These are phyloP conservation scores for Oxyruncus cristatus DNA, from an alignment of 2,113 vertebrate genomes.

Conservation along the genomic window DNA sequence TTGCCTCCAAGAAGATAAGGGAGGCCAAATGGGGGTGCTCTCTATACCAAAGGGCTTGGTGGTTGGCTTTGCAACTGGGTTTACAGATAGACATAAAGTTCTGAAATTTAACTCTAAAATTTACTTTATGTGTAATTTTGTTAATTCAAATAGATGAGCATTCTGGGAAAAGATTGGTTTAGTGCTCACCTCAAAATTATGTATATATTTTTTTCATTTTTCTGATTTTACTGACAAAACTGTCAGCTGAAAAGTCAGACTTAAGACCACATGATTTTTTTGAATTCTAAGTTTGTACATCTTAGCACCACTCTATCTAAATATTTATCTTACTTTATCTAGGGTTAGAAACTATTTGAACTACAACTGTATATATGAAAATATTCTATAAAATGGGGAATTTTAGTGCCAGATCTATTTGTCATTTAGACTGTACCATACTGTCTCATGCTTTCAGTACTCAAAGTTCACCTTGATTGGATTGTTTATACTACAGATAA, in stretches of 20 bases:
- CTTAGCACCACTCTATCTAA: background rate
- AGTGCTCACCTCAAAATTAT: background rate
- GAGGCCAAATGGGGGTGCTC: background rate
- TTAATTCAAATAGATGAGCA: background rate
- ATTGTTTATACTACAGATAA: background rate
- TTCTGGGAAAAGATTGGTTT: background rate
- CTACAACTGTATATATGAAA: background rate
- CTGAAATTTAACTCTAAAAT: background rate
- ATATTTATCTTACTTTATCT: background rate
- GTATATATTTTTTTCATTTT: background rate
- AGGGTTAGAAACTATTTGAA: background rate
- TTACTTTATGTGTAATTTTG: background rate
- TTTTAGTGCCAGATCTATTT: background rate
- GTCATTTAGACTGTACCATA: background rate
- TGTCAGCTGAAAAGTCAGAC: background rate
- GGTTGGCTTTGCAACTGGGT: background rate
- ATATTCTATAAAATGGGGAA: background rate
- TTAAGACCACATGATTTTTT: background rate
- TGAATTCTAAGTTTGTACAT: background rate
- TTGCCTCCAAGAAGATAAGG: background rate
- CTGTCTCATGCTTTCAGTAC: background rate
- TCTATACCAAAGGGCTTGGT: background rate
- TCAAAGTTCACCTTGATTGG: background rate
- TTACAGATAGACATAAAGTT: background rate
- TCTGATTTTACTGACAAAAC: background rate